Evolutionary conservation across 2,113 vertebrate genomes (phyloP), one percentile per base, ranked within the genome.

Genomic region (Gadus chalcogrammus): DNA sequence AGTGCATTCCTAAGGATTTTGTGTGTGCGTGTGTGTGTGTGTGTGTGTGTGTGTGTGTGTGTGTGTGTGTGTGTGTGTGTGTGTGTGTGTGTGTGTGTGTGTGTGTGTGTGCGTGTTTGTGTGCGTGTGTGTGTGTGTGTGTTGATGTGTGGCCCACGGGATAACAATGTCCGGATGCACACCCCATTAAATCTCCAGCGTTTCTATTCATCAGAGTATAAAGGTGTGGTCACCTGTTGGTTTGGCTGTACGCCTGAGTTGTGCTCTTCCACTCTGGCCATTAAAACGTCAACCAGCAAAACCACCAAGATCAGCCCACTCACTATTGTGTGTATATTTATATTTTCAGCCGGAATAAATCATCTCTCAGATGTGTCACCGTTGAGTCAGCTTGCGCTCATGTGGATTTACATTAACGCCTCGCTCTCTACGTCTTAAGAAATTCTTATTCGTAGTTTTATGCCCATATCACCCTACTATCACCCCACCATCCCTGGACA

Each of bases 1-100:
- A 35, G 3, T 7, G 31, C 31, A 35, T 15, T 27, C 22, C 15
- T 13, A 7, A 5, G 31, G 31, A 24, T 24, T 64, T 24, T 24
- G 28, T 52, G 15, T 20, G 55, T 52, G 15, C 61, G 9, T 35
- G 56, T 58, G 70, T 75, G 64, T 55, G 53, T 60, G 53, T 31
- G 28, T 31, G 1, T 31, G 62, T 64, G 22, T 64, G 62, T 9
- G 28, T 52, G 15, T 24, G 55, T 52, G 15, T 64, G 9, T 35
- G 56, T 58, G 70, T 75, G 64, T 55, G 53, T 60, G 53, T 31
- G 62, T 31, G 1, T 31, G 62, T 64, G 22, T 64, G 62, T 66
- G 28, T 52, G 15, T 24, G 55, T 52, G 15, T 64, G 9, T 35
- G 56, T 58, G 70, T 75, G 64, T 55, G 53, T 60, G 53, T 31